Conservation (phyloP, 2,888 invertebrate genomes). For the Lumbricus terrestris region DNA sequence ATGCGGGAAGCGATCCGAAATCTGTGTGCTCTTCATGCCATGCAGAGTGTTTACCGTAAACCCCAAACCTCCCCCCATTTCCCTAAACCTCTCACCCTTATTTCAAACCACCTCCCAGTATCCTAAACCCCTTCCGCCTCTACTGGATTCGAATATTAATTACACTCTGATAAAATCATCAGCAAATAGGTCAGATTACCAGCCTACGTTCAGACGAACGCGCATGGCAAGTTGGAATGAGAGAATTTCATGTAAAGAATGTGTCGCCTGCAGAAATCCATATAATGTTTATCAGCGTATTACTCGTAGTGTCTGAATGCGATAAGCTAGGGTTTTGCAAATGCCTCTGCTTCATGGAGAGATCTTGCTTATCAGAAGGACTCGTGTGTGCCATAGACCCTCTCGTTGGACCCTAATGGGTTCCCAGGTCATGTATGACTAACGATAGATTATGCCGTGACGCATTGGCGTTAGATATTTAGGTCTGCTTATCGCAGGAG, state of each 20-base stretch:
- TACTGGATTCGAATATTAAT: neutral
- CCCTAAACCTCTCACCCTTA: no score
- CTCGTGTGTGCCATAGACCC: neutral
- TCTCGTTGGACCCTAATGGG: no score
- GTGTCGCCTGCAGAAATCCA: neutral
- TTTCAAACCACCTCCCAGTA: no score
- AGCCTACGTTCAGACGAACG: neutral
- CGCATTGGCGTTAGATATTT: neutral
- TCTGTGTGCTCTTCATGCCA: no score
- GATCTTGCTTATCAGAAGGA: neutral
- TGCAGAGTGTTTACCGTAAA: no score
- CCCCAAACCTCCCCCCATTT: no score
- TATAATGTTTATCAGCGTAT: neutral
- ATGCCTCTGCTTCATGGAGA: neutral
- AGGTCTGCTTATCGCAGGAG: neutral
- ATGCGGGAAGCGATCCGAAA: no score
- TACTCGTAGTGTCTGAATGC: neutral
- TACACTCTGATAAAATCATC: neutral
- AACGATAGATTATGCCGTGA: neutral
- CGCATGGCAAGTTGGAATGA: neutral
- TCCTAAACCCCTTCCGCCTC: no score
- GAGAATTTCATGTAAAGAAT: neutral
- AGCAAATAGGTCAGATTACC: neutral
- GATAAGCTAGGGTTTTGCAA: neutral
- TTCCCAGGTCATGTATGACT: neutral